Percentiles rank a stretch among this genome's conserved stretches.
Conservation (phyloP, 2,113 vertebrate species). For the Aegithalos caudatus region DNA sequence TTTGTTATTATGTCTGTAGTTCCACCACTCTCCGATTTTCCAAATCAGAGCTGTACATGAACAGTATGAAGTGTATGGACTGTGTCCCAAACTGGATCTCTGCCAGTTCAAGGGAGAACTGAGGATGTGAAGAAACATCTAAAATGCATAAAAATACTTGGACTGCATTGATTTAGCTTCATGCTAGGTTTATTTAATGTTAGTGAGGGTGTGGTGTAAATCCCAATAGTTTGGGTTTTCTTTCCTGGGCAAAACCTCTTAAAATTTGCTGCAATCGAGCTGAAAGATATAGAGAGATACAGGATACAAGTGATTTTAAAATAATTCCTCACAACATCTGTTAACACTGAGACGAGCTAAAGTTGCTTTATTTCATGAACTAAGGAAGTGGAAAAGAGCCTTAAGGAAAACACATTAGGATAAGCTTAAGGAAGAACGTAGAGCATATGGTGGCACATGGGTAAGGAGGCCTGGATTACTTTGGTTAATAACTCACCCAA, state of each 20-base stretch:
- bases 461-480: conserved; percentile 4
- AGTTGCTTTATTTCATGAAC: conserved; percentile 69
- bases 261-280: not conserved
- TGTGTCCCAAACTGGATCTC: conserved; percentile 1
- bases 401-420: conserved; percentile 68
- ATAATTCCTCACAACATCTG: conserved; percentile 56
- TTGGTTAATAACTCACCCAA: conserved; percentile 13
- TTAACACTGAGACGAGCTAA: conserved; percentile 50
- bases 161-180: not conserved
- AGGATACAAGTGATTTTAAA: conserved; percentile 38
- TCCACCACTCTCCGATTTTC: not conserved
- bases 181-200: not conserved
- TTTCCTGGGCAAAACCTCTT: not conserved
- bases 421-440: conserved; percentile 19
- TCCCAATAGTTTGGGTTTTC: not conserved
- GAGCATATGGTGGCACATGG: not conserved
- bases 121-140: not conserved
- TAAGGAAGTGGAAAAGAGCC: conserved; percentile 59
- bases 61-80: not conserved
- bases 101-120: not conserved
- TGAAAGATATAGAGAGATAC: conserved; percentile 37
- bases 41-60: not conserved
- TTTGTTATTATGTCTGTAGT: not conserved
- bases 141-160: conserved; percentile 19
- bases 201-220: not conserved